A percentile compares a stretch with the other conserved stretches of the same genome.
Conservation (phyloP, 2,797 vertebrate species). For the Triplophysa yarkandensis region DNA sequence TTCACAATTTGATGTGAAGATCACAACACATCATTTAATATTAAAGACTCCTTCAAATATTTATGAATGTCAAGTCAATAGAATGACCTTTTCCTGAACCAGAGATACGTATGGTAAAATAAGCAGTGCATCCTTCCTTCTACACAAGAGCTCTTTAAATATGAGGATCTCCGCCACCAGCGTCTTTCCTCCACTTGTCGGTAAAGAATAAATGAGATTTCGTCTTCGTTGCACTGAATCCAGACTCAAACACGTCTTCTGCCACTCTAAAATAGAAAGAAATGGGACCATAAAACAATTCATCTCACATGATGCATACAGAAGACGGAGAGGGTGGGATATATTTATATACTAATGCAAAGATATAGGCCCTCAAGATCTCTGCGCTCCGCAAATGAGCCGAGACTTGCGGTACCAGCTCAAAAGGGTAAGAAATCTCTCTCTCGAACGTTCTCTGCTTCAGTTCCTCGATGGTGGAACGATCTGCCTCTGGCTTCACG, state of each 20-base stretch:
- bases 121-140: conserved; percentile 88
- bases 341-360: no score
- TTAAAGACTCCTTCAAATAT: not conserved
- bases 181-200: conserved; percentile 96
- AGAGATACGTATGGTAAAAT: conserved; percentile 92
- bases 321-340: not conserved
- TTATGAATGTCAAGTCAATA: conserved; percentile 45
- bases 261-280: conserved; percentile 83
- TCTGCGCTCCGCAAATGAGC: no score
- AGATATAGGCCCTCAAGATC: no score
- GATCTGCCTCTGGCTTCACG: no score
- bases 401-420: no score
- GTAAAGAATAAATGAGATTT: conserved; percentile 95
- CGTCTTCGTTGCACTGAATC: conserved; percentile 83
- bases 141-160: conserved; percentile 89
- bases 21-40: not conserved
- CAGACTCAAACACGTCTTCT: conserved; percentile 88
- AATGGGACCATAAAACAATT: not conserved
- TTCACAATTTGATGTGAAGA: not conserved
- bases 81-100: conserved; percentile 90
- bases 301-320: not conserved
- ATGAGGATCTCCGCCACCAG: conserved; percentile 95
- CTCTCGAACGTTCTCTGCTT: no score
- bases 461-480: no score
- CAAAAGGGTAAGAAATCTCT: no score